Conservation (phyloP, 2,113 vertebrate genomes). For the Pollachius pollachius region DNA sequence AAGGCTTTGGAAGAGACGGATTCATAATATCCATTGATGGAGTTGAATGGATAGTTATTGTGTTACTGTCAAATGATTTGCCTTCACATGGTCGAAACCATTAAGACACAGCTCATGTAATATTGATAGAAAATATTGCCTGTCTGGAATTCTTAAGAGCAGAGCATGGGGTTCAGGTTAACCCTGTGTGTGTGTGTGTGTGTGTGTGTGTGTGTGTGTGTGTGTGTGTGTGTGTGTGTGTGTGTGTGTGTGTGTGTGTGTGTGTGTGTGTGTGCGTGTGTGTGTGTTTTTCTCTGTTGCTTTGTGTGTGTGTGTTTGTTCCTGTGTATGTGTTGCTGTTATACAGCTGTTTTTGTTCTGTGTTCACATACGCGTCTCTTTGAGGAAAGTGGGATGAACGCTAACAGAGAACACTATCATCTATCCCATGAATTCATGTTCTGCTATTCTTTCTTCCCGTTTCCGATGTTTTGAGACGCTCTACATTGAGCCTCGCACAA, state of each 20-base stretch:
- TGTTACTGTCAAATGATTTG: slow-evolving; percentile 9
- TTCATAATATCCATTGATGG: slow-evolving; percentile 33
- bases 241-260: slow-evolving; percentile 3
- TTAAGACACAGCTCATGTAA: slow-evolving; percentile 35
- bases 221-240: slow-evolving; percentile 13
- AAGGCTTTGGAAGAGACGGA: background rate
- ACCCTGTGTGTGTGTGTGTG: slow-evolving; percentile 5
- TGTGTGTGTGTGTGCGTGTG: slow-evolving; percentile 11
- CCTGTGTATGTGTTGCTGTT: background rate
- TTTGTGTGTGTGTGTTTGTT: slow-evolving; percentile 7
- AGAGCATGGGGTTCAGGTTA: slow-evolving; percentile 20
- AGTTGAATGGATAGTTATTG: slow-evolving; percentile 28
- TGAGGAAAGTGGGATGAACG: no score
- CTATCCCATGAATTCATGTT: no score
- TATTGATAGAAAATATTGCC: slow-evolving; percentile 43
- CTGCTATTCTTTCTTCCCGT: no score
- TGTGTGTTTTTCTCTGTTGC: background rate
- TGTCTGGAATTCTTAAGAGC: slow-evolving; percentile 40
- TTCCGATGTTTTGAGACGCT: no score
- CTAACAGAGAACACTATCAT: no score
- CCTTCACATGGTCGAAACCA: slow-evolving; percentile 20
- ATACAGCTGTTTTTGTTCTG: no score
- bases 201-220: slow-evolving; percentile 10
- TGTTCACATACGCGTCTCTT: no score
- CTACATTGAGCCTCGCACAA: no score